These are phyloP conservation scores for Myotis planiceps DNA, from an alignment of 2,797 vertebrate genomes.

Conservation along the genomic window DNA sequence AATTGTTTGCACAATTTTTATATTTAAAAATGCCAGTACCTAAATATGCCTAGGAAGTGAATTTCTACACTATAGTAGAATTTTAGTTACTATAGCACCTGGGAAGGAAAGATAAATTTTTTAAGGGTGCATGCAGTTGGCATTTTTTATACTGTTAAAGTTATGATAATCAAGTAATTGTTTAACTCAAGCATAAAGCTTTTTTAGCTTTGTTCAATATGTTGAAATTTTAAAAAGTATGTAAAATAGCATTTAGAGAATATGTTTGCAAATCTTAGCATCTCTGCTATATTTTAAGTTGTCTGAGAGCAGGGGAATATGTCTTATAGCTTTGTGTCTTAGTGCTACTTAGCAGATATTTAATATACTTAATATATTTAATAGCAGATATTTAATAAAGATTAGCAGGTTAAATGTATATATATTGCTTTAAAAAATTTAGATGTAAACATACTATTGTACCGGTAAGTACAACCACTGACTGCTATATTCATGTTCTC, in stretches of 20 bases:
- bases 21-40: conserved; percentile 16
- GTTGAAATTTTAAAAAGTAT: background rate
- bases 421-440: background rate
- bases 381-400: conserved; percentile 8
- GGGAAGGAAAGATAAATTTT: background rate
- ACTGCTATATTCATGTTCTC: background rate
- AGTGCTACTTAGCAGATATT: background rate
- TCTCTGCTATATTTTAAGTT: conserved; percentile 31
- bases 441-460: background rate
- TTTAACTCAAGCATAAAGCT: background rate
- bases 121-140: background rate
- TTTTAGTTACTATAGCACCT: background rate
- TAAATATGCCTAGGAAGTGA: conserved; percentile 10
- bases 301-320: background rate
- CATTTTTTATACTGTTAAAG: background rate
- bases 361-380: conserved; percentile 14
- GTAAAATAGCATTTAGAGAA: background rate
- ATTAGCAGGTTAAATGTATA: background rate
- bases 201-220: background rate
- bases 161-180: background rate
- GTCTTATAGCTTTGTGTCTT: background rate
- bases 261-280: conserved; percentile 8
- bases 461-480: background rate
- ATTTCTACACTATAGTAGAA: conserved; percentile 12
- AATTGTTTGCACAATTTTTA: conserved; percentile 31